Base-by-base conservation (phyloP, 2,888 invertebrate genomes). In the Heteropelma amictum region DNA sequence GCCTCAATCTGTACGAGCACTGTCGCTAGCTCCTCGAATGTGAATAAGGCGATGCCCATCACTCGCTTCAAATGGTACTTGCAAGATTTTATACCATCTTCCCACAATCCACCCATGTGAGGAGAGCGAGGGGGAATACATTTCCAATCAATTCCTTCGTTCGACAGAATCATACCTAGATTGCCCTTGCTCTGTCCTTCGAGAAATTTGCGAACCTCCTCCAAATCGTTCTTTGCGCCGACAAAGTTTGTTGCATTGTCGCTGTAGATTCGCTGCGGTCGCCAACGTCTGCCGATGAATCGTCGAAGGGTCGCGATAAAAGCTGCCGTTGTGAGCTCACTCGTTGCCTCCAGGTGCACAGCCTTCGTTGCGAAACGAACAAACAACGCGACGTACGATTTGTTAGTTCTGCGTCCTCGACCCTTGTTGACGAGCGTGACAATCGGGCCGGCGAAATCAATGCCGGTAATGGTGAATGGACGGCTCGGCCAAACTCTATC, bases 81-180 rank as follows among this genome's bases (percentile, higher is more conserved):
- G 5, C 77, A 71, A 1, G 79, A 79, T 60, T 82, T 82, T 2
- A 85, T 79, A 8, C 78, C 82, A 0, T 80, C 78, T 47, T 84
- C 84, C 83, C 82, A 83, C 6, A 83, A 40, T 8, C 83, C 83
- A 5, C 83, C 83, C 61, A 81, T 80, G 60, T 83, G 80, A 0
- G 80, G 81, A 5, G 80, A 76, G 14, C 49, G 40, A 5, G 82
- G 72, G 1, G 83, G 82, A 53, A 82, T 83, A 47, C 84, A 86
- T 12, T 79, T 61, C 84, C 82, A 84, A 8, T 71, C 53, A 19
- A 73, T 45, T n/a, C 33, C 33, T 21, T 72, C 54, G 26, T 23
- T 58, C 8, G 35, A 33, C 3, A 72, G 33, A 12, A 33, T 3
- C 5, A 33, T 38, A 1, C 53, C 65, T 12, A 42, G 21, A 8